Evolutionary conservation across 2,113 vertebrate species (phyloP), one percentile per base, ranked within the genome.

Genomic region (Cygnus atratus): DNA sequence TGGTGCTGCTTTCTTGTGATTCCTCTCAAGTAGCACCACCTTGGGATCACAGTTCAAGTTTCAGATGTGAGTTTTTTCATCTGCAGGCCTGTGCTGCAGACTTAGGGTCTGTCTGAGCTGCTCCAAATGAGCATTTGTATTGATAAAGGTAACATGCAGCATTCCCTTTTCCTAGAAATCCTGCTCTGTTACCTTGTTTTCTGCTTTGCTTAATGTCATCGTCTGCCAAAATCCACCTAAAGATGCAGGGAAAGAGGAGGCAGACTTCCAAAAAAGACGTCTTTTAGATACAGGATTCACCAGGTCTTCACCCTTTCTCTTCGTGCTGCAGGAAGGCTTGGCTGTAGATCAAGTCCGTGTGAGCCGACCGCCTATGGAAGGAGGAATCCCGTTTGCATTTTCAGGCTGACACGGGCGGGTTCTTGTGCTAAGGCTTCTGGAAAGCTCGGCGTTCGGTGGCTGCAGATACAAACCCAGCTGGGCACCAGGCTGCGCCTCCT

Each of bases 381-480:
- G 44, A 37, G 50, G 8, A 61, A 26, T 1, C 2, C 25, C 8
- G 13, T 7, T 72, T 21, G 44, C 2, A 0, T 76, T 35, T 58
- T 6, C 66, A 37, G 28, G 1, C 33, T 22, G 24, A 10, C 37
- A 3, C 33, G 2, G 22, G 3, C 29, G 2, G 22, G 25, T 8
- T 31, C 54, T 58, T 31, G 41, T 39, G 65, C 17, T n/a, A 6
- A 17, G 4, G 11, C 26, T 81, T 16, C 57, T 61, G 8, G 55
- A 57, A 41, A 52, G 41, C 41, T 12, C 25, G 63, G 14, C 54
- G 50, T 31, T 12, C 25, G 50, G 14, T 61, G 50, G 43, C 39
- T 41, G 26, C 28, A 19, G 21, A 28, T 13, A 20, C 6, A 1
- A 3, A 41, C 52, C 75, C 46, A 3, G 28, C 31, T 48, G 44